Evolutionary conservation across 2,113 vertebrate genomes (phyloP).

Genomic region (Gracilinanus agilis): DNA sequence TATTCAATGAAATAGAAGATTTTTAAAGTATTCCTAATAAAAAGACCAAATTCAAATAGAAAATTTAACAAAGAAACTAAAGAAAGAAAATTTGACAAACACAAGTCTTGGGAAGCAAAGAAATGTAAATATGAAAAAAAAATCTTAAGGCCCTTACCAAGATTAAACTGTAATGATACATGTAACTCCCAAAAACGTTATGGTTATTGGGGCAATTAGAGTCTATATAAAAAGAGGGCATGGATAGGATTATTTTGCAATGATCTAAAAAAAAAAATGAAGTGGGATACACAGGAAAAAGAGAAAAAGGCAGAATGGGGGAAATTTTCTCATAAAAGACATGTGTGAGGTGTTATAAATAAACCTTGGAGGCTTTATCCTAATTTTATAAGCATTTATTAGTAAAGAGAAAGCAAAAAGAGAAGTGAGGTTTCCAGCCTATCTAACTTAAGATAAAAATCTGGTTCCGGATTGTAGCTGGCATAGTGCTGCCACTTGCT

Average conservation of each 20-base stretch:
- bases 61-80: background rate
- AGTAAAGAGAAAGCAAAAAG: too few relatives aligned
- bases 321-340: background rate
- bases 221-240: too few relatives aligned
- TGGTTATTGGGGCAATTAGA: too few relatives aligned
- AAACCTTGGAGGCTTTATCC: background rate
- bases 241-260: too few relatives aligned
- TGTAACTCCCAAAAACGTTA: background rate
- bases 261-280: background rate
- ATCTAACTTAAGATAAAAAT: too few relatives aligned
- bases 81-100: background rate
- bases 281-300: background rate
- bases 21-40: background rate
- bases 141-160: background rate
- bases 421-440: too few relatives aligned
- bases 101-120: background rate
- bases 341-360: background rate
- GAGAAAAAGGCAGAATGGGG: background rate
- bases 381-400: too few relatives aligned
- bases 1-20: background rate
- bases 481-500: too few relatives aligned
- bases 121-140: background rate
- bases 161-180: too few relatives aligned
- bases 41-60: background rate
- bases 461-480: too few relatives aligned